Base-by-base conservation (phyloP, 2,797 vertebrate genomes). In the Tachyglossus aculeatus region DNA sequence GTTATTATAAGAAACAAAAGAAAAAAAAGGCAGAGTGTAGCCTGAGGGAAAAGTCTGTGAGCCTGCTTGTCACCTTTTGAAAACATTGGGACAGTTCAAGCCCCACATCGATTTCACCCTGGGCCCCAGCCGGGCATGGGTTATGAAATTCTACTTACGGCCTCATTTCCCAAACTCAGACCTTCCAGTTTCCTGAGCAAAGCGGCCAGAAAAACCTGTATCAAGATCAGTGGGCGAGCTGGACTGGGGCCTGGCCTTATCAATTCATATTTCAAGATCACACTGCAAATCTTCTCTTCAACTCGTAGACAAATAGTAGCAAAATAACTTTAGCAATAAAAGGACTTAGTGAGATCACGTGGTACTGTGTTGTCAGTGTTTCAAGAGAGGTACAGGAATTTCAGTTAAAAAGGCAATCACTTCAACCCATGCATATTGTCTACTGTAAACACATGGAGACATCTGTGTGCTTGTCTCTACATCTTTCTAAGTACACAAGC, bases 271-370 rank as follows among this genome's bases (percentile, higher is more conserved):
- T 57, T 8, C 11, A 56, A 40, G 32, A 76, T 19, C 43, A 8
- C 81, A 55, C 5, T 32, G 37, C 58, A 57, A 77, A 33, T 63
- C 7, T 24, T 73, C 3, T 25, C 4, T 21, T 55, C 63, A 57
- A 62, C 54, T 31, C 31, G 59, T 22, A 71, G 61, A 39, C 33
- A 64, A 80, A 56, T 4, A 73, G 25, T n/a, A 32, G 39, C 22
- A 40, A 21, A 50, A 70, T 6, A 36, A 48, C 8, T 37, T 52
- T 10, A 58, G 7, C 44, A 53, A 51, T 9, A 67, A 50, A 43
- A 19, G 40, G 24, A 69, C 32, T 59, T 12, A 33, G 61, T 15
- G 48, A 25, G 13, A 65, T 38, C 1, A 27, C 39, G n/a, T n/a
- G n/a, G n/a, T 67, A 36, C 59, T 22, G 67, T 9, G 54, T 19